Conservation (phyloP, 2,888 invertebrate species). For the Tachina lurida region DNA sequence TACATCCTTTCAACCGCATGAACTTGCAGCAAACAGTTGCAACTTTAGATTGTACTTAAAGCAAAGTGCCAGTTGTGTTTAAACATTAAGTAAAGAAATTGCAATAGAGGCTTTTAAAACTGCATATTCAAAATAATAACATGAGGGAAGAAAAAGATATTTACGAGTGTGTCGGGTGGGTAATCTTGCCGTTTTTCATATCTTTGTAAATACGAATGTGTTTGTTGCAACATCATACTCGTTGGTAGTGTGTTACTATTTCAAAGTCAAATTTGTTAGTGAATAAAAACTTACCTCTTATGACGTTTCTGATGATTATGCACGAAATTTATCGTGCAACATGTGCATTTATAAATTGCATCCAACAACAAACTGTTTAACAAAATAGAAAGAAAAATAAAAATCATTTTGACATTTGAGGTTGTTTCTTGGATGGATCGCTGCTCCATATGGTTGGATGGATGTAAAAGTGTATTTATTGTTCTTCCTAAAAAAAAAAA, state of each 20-base stretch:
- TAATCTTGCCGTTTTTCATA: conserved; percentile 28
- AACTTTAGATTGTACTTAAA: conserved; percentile 30
- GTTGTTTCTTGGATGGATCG: conserved; percentile 47
- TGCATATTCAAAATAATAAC: background rate
- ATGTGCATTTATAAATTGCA: conserved; percentile 75
- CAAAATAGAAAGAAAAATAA: conserved; percentile 29
- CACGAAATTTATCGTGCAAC: conserved; percentile 76
- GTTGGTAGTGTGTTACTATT: background rate
- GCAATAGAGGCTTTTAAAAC: background rate
- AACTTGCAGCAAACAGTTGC: conserved; percentile 53
- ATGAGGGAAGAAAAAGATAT: background rate
- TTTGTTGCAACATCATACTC: conserved; percentile 9
- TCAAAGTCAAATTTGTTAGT: conserved; percentile 55
- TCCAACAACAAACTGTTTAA: conserved; percentile 58
- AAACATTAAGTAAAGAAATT: conserved; percentile 9
- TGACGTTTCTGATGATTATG: conserved; percentile 72
- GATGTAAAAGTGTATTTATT: conserved; percentile 28
- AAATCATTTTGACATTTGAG: conserved; percentile 64
- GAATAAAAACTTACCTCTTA: conserved; percentile 48
- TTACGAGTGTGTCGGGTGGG: conserved; percentile 2
- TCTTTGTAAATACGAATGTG: background rate
- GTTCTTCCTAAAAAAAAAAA: conserved; percentile 5
- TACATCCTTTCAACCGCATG: background rate
- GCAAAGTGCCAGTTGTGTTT: conserved; percentile 23
- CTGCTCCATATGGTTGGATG: conserved; percentile 12